These are phyloP conservation scores for Hoplostethus mediterraneus DNA, from an alignment of 2,797 vertebrate genomes.

Conservation along the genomic window DNA sequence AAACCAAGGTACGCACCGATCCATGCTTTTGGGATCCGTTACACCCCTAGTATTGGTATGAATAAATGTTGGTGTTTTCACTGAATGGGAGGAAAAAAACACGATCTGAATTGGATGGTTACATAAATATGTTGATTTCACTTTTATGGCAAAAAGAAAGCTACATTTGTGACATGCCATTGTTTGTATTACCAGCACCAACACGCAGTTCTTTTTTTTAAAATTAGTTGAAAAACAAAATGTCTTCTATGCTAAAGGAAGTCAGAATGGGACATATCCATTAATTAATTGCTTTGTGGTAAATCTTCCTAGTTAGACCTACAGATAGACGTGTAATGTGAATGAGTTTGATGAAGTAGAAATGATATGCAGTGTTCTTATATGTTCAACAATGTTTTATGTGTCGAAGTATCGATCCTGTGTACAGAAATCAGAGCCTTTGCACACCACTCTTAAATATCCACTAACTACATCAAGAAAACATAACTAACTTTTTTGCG, in stretches of 20 bases:
- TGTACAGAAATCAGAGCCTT: slow-evolving; percentile 63
- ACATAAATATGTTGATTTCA: not conserved
- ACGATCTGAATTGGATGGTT: slow-evolving; percentile 60
- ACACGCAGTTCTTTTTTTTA: slow-evolving; percentile 44
- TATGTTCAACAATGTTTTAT: not conserved
- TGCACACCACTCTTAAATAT: slow-evolving; percentile 12
- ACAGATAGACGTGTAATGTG: slow-evolving; percentile 22
- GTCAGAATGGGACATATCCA: slow-evolving; percentile 28
- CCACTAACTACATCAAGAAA: not conserved
- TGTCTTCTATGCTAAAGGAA: not conserved
- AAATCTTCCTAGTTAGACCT: slow-evolving; percentile 14
- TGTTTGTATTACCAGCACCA: slow-evolving; percentile 56
- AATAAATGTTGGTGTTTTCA: slow-evolving; percentile 77
- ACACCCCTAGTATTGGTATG: slow-evolving; percentile 55
- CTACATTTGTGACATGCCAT: not conserved
- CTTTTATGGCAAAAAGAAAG: too few relatives aligned
- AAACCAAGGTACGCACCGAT: slow-evolving; percentile 41
- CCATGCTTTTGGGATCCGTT: slow-evolving; percentile 35
- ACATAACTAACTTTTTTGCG: not conserved
- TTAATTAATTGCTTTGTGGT: slow-evolving; percentile 31
- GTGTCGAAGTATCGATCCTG: slow-evolving; percentile 1
- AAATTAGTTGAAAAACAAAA: not conserved
- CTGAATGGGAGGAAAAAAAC: slow-evolving; percentile 81
- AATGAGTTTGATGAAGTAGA: slow-evolving; percentile 27
- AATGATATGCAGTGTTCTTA: slow-evolving; percentile 28